These are phyloP conservation scores for Heliocidaris erythrogramma DNA, from an alignment of 35 echinoderm and acorn worm genomes.

Conservation along the genomic window DNA sequence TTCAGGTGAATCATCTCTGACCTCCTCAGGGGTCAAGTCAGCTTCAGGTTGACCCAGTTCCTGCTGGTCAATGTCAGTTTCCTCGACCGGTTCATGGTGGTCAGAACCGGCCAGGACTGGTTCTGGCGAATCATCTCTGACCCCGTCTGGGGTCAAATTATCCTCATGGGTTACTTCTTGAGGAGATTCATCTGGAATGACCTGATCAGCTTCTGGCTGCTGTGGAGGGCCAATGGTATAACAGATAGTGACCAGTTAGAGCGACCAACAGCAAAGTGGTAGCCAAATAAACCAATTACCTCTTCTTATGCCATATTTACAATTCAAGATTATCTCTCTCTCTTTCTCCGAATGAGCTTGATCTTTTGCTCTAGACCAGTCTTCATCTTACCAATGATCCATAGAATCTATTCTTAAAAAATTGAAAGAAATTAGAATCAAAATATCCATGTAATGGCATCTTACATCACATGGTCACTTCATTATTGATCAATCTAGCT, in stretches of 20 bases:
- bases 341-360: too few relatives aligned
- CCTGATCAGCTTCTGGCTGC: constrained; percentile 47
- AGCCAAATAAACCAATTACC: not conserved
- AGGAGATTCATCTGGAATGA: not conserved
- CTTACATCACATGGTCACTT: not conserved
- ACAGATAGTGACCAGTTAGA: not conserved
- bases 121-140: not conserved
- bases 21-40: not conserved
- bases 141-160: not conserved
- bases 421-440: too few relatives aligned
- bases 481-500: not conserved
- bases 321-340: too few relatives aligned
- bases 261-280: not conserved
- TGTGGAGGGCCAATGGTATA: constrained; percentile 16
- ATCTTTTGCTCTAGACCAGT: too few relatives aligned
- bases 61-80: not conserved
- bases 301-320: not conserved
- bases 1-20: not conserved
- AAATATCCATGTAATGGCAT: not conserved
- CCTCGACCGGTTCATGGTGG: not conserved
- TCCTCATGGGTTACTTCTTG: not conserved
- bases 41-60: not conserved
- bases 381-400: too few relatives aligned
- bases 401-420: too few relatives aligned
- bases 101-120: not conserved